These are phyloP conservation scores for Brachionus rotundiformis DNA, from an alignment of 1,140 invertebrate species.

Conservation along the genomic window DNA sequence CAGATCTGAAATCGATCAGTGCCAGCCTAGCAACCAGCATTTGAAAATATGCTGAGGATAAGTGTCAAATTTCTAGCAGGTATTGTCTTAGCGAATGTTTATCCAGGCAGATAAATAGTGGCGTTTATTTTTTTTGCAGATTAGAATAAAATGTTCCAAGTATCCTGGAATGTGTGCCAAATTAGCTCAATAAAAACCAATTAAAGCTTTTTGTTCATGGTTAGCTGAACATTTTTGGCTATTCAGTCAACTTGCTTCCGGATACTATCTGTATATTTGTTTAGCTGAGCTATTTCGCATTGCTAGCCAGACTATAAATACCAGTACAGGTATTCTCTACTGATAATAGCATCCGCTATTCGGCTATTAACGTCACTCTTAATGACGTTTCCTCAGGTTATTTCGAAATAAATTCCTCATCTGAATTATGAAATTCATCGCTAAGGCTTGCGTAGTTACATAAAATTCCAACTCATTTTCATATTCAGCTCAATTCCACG, in stretches of 20 bases:
- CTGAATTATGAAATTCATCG: background rate
- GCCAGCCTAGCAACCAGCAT: background rate
- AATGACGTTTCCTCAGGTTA: background rate
- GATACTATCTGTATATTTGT: constrained; percentile 50
- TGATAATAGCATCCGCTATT: background rate
- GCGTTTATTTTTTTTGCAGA: background rate
- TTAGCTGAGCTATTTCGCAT: background rate
- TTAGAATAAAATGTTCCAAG: background rate
- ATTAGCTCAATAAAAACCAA: background rate
- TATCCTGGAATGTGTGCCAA: constrained; percentile 6
- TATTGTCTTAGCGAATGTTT: background rate
- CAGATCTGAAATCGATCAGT: background rate
- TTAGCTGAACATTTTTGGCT: constrained; percentile 30
- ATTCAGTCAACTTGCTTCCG: constrained; percentile 24
- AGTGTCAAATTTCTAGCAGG: background rate
- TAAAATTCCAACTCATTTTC: background rate
- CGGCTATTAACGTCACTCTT: background rate
- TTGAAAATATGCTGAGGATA: background rate
- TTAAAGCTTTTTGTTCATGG: constrained; percentile 1
- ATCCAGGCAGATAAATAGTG: background rate
- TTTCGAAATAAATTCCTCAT: background rate
- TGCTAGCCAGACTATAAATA: background rate
- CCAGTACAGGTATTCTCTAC: background rate
- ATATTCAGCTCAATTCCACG: background rate
- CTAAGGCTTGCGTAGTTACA: background rate